Evolutionary conservation across 2,797 vertebrate species (phyloP), one percentile per base, ranked within the genome.

Genomic region (Pempheris klunzingeri): DNA sequence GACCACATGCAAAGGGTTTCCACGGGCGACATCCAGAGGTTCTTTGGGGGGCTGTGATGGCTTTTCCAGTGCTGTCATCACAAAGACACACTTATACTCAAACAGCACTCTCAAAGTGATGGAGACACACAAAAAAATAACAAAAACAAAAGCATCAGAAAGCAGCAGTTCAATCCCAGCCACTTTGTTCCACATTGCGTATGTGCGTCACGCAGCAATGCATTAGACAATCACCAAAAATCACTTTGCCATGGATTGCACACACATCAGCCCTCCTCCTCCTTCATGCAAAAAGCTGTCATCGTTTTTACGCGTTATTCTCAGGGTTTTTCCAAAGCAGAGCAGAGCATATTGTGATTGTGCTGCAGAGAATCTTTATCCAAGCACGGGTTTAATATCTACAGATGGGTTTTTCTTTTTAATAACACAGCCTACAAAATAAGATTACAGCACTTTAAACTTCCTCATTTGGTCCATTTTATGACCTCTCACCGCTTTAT

Each of bases 1-100:
- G 90, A 92, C 90, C 91, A 92, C 91, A 91, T 91, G 87, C 74
- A 75, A 87, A 87, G 87, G 91, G 88, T 92, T 91, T 88, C 82
- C 88, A 91, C 76, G 86, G 88, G 86, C 84, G 69, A 90, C 84
- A 88, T 84, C 78, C 87, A 86, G 67, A 71, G 85, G 81, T 83
- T 81, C 71, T 77, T 58, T 68, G 28, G 77, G 82, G 54, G 77
- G 62, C 73, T 67, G 65, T 91, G 88, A 92, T 94, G 30, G 81
- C 82, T 93, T 94, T 93, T 90, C 92, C 92, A 94, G 90, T 7
- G 28, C 67, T 61, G 63, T 64, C 73, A 72, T 83, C 85, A 90
- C 89, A 94, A 88, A 89, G 87, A 87, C 83, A 78, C 77, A 72
- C 74, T 91, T 82, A 71, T 80, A 53, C 78, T 74, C 57, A 71